Conservation (phyloP, 1,140 invertebrate genomes). For the Eciton burchellii region DNA sequence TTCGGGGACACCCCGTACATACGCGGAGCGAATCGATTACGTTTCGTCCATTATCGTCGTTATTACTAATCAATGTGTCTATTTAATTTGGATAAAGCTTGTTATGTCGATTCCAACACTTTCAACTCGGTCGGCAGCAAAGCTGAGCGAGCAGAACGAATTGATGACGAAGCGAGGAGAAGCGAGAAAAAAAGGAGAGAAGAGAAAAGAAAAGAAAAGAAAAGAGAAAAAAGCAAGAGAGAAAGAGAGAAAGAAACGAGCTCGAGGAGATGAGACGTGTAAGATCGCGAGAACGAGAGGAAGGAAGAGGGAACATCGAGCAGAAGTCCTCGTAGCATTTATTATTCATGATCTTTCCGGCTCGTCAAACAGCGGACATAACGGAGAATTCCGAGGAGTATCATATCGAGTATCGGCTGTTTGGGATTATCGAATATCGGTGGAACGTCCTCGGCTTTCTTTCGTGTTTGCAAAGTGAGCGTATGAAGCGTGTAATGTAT, state of each 20-base stretch:
- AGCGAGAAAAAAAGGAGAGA: neutral
- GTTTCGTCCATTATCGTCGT: constrained; percentile 14
- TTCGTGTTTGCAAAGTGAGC: constrained; percentile 40
- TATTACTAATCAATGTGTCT: constrained; percentile 28
- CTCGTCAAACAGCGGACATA: constrained; percentile 26
- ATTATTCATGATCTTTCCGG: constrained; percentile 50
- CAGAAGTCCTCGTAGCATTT: constrained; percentile 44
- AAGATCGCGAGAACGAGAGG: neutral
- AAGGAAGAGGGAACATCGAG: neutral
- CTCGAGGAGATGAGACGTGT: neutral
- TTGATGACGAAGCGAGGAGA: neutral
- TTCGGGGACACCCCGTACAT: neutral
- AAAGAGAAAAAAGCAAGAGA: neutral
- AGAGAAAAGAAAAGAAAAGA: neutral
- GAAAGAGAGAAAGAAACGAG: neutral
- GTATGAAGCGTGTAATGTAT: constrained; percentile 50
- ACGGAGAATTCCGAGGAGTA: constrained; percentile 39
- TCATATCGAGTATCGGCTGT: constrained; percentile 52
- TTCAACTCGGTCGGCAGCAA: neutral
- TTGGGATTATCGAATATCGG: constrained; percentile 33
- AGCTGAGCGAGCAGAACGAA: neutral
- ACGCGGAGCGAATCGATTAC: constrained; percentile 4
- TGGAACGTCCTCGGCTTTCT: constrained; percentile 32
- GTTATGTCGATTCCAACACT: neutral
- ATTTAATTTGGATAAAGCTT: constrained; percentile 42